Percentiles rank a stretch among this genome's conserved stretches.
Evolutionary conservation across 1,140 invertebrate species (phyloP).

Genomic region (Geopemphigus sp.): DNA sequence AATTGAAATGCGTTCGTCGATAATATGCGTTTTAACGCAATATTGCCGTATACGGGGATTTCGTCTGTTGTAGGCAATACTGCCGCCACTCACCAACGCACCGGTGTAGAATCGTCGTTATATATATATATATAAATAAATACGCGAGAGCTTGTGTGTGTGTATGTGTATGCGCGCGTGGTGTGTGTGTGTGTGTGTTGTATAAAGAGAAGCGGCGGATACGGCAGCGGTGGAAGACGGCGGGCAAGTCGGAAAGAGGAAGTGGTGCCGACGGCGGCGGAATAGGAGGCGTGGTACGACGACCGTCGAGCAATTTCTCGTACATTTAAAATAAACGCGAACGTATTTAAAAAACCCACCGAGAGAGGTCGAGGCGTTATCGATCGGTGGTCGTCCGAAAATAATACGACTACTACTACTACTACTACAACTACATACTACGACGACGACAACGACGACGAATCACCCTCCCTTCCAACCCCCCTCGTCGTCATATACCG

Average conservation of each 20-base stretch:
- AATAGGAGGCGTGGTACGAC: conserved; percentile 10
- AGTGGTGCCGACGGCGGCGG: not conserved
- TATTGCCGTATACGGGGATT: conserved; percentile 46
- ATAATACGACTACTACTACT: conserved; percentile 34
- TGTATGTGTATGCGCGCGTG: not conserved
- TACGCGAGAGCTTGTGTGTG: too few relatives aligned
- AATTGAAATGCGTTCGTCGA: conserved; percentile 20
- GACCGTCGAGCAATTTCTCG: conserved; percentile 30
- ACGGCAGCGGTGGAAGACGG: not conserved
- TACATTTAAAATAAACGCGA: conserved; percentile 22
- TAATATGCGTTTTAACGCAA: conserved; percentile 1
- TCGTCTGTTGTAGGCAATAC: not conserved
- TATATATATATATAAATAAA: not conserved
- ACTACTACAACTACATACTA: not conserved
- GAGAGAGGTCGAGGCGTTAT: conserved; percentile 42
- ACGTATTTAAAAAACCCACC: conserved; percentile 27
- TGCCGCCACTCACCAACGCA: not conserved
- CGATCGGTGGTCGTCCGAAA: conserved; percentile 49
- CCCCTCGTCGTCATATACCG: not conserved
- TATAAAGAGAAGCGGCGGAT: not conserved
- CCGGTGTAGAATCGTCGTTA: not conserved
- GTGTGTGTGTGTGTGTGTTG: not conserved
- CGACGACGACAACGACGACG: not conserved
- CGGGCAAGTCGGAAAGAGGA: conserved; percentile 2
- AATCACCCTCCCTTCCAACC: conserved; percentile 27